A percentile compares a stretch with the other conserved stretches of the same genome.
phyloP scores from a whole-genome alignment of 1,140 invertebrate genomes.

The Apis laboriosa region DNA sequence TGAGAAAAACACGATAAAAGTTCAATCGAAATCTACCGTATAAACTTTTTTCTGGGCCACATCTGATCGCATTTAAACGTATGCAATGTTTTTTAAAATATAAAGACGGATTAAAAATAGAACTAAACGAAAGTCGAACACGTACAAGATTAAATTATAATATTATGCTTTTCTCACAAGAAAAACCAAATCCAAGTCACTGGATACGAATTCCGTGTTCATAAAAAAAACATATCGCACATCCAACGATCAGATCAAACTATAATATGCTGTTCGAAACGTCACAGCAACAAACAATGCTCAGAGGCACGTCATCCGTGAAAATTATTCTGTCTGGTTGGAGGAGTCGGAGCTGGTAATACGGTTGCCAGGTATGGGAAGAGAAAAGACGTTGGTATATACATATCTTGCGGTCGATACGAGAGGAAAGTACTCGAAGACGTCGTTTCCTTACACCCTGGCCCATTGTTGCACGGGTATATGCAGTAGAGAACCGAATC shows the following conservation, averaged over 20 bases:
- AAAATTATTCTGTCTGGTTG: not conserved
- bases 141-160: too few relatives aligned
- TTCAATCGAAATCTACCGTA: too few relatives aligned
- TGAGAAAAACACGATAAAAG: too few relatives aligned
- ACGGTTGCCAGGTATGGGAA: not conserved
- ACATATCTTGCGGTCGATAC: constrained; percentile 12
- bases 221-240: not conserved
- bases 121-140: too few relatives aligned
- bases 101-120: too few relatives aligned
- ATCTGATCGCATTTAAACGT: too few relatives aligned
- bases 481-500: constrained; percentile 25
- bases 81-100: too few relatives aligned
- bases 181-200: not conserved
- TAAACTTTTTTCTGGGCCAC: too few relatives aligned
- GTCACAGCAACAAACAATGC: not conserved
- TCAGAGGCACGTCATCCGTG: not conserved
- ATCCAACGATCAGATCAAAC: not conserved
- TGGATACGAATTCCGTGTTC: too few relatives aligned
- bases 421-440: constrained; percentile 30
- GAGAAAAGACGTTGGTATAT: not conserved
- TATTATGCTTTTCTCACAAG: too few relatives aligned
- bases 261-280: not conserved
- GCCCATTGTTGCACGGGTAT: constrained; percentile 27
- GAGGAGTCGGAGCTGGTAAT: not conserved
- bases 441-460: not conserved